Percentiles rank a stretch among this genome's conserved stretches.
phyloP scores from a whole-genome alignment of 2,113 vertebrate genomes.

The Elaphurus davidianus region DNA sequence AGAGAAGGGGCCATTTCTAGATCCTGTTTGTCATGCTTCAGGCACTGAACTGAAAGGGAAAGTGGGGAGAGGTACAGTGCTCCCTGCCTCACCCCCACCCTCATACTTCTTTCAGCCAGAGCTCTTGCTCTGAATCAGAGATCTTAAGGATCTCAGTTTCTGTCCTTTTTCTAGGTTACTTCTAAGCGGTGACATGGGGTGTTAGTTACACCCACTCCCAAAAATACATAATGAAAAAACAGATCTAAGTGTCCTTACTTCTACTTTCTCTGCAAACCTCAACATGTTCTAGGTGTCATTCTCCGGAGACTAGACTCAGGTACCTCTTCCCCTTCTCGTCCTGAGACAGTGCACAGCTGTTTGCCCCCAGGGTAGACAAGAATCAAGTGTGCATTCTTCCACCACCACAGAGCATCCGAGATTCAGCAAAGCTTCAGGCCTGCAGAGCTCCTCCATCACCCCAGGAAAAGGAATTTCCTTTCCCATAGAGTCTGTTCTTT shows the following conservation, averaged over 20 bases:
- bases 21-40: not conserved
- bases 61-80: not conserved
- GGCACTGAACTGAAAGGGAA: not conserved
- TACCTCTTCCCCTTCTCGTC: not conserved
- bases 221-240: not conserved
- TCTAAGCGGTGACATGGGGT: not conserved
- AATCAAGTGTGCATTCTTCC: slow-evolving; percentile 28
- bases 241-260: slow-evolving; percentile 1
- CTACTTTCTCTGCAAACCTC: slow-evolving; percentile 3
- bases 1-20: not conserved
- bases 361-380: not conserved
- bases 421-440: not conserved
- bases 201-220: not conserved
- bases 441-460: not conserved
- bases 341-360: not conserved
- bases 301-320: not conserved
- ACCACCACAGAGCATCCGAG: not conserved
- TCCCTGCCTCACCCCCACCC: not conserved
- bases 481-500: slow-evolving; percentile 2
- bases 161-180: not conserved
- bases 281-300: not conserved
- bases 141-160: not conserved
- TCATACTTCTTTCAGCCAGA: not conserved
- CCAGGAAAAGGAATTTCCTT: slow-evolving; percentile 40
- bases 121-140: not conserved